Evolutionary conservation across 2,888 invertebrate species (phyloP), one percentile per base, ranked within the genome.

Genomic region (Prosapia bicincta): DNA sequence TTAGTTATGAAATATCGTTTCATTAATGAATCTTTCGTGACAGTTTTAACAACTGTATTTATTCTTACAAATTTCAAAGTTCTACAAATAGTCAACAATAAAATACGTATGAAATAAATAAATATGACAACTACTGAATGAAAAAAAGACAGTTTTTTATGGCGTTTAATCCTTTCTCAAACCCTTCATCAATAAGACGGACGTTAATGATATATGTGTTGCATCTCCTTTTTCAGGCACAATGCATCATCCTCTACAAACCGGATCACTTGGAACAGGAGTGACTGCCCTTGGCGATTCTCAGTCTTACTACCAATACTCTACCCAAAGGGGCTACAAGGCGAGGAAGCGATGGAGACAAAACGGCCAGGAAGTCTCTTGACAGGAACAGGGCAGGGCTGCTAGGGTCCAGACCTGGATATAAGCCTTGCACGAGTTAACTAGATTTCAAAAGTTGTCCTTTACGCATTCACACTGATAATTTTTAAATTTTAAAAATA

Each of bases 331-430:
- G 23, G 67, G 26, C n/a, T 73, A 68, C 66, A 38, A 54, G 15
- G 73, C 73, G 67, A 28, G 73, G 26, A 67, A 69, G 13, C 38
- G 73, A 13, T 73, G 73, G 73, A 73, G 68, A 69, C 67, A 73
- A 67, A 73, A 68, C 23, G 73, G 73, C 30, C 23, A n/a, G 1
- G 73, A 73, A 9, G 54, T 54, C 26, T 78, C 79, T 77, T 82
- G 81, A 79, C 79, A 76, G 38, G 76, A 79, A 23, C 25, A 76
- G 15, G 69, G 73, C 54, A 69, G 76, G 38, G 73, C 76, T 13
- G 72, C 71, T 23, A 38, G 76, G 0, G 69, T 68, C 65, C 78
- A 78, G 66, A 78, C 78, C 23, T 78, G 78, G 78, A 78, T 78
- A 32, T 78, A 75, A 72, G 69, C 54, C 70, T 67, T 72, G 72